These are phyloP conservation scores for Propithecus deckenii DNA, from an alignment of 2,797 vertebrate genomes.

Conservation along the genomic window DNA sequence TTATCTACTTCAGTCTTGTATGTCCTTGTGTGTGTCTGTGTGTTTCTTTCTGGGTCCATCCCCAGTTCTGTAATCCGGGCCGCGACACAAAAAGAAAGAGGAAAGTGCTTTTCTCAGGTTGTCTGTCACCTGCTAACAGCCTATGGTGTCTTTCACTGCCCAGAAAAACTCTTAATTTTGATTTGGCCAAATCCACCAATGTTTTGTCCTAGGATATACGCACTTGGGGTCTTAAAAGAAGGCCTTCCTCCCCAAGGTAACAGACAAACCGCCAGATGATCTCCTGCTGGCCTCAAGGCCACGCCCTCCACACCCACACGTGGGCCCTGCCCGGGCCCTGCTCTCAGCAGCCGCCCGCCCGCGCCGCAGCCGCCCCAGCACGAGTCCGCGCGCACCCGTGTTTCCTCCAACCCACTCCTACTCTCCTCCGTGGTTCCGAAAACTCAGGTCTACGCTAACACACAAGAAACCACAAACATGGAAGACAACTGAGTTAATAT, in stretches of 20 bases:
- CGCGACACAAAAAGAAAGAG: too few relatives aligned
- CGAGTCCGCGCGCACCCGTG: rapidly evolving
- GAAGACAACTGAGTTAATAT: neutral
- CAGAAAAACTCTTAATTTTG: neutral
- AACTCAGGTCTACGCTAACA: neutral
- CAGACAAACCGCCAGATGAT: rapidly evolving
- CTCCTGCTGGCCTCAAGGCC: neutral
- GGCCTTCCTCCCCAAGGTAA: neutral
- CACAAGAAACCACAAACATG: rapidly evolving
- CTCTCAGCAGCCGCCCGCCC: neutral
- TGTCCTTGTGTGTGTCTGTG: too few relatives aligned
- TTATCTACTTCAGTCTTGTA: too few relatives aligned
- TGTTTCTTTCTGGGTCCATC: too few relatives aligned
- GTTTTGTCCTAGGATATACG: too few relatives aligned
- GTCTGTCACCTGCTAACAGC: rapidly evolving
- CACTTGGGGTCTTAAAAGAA: neutral
- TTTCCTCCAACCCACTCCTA: neutral
- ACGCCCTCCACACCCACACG: neutral
- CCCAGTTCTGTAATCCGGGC: too few relatives aligned
- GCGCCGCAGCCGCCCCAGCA: neutral
- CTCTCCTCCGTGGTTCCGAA: neutral
- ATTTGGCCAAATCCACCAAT: neutral
- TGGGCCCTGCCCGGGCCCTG: too few relatives aligned
- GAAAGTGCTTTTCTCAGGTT: rapidly evolving
- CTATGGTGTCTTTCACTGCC: neutral